phyloP scores from a whole-genome alignment of 2,888 invertebrate genomes.

The Hemistola chrysoprasaria region DNA sequence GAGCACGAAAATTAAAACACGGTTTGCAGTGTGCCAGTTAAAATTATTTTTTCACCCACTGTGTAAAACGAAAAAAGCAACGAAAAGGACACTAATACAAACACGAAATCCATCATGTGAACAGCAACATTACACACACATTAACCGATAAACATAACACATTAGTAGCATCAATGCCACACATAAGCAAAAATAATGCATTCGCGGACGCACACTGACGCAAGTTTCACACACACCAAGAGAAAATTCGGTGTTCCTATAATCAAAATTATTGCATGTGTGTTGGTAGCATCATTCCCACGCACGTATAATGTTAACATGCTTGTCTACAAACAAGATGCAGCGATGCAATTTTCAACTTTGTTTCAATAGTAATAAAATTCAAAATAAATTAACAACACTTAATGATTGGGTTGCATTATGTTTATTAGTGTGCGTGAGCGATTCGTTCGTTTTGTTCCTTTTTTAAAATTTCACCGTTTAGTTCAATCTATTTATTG shows the following conservation, averaged over 20 bases:
- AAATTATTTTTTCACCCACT: slow-evolving; percentile 76
- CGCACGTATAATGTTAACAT: slow-evolving; percentile 69
- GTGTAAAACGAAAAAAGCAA: slow-evolving; percentile 65
- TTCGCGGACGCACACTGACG: slow-evolving; percentile 46
- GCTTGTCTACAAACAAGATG: slow-evolving; percentile 62
- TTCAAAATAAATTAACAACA: slow-evolving; percentile 28
- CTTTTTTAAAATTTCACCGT: slow-evolving; percentile 83
- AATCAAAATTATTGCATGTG: slow-evolving; percentile 64
- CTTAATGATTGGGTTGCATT: slow-evolving; percentile 78
- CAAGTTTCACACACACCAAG: slow-evolving; percentile 45
- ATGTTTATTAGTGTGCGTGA: slow-evolving; percentile 61
- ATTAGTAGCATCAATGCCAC: slow-evolving; percentile 40
- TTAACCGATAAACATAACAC: slow-evolving; percentile 44
- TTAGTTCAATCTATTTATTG: slow-evolving; percentile 83
- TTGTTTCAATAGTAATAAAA: slow-evolving; percentile 31
- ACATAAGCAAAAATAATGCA: slow-evolving; percentile 67
- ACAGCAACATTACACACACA: slow-evolving; percentile 67
- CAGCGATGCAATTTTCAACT: slow-evolving; percentile 38
- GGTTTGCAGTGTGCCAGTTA: slow-evolving; percentile 77
- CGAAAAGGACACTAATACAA: slow-evolving; percentile 73
- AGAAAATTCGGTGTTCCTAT: slow-evolving; percentile 75
- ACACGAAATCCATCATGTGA: slow-evolving; percentile 74
- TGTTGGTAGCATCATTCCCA: slow-evolving; percentile 63
- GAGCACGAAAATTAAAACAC: slow-evolving; percentile 80
- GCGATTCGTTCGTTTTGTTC: slow-evolving; percentile 78